Percentiles rank a stretch among this genome's conserved stretches.
Conservation (phyloP, 1,140 invertebrate genomes). For the Copidosoma floridanum region DNA sequence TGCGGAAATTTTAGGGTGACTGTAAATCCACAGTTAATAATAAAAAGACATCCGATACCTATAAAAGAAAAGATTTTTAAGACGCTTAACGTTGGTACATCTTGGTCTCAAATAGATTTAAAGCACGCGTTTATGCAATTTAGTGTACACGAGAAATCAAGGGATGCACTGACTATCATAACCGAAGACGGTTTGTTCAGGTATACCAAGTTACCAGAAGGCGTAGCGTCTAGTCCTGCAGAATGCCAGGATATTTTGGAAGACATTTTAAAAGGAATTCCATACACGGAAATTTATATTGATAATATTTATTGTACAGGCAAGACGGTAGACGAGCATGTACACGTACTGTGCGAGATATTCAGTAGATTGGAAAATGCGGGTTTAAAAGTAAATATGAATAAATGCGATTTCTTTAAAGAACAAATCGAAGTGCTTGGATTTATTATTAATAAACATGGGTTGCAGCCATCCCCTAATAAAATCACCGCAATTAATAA, state of each 20-base stretch:
- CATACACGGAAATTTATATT: conserved; percentile 33
- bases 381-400: conserved; percentile 10
- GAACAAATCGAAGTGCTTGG: conserved; percentile 25
- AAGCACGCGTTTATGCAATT: conserved; percentile 20
- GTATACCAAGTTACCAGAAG: conserved; percentile 14
- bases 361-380: conserved; percentile 10
- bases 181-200: conserved; percentile 20
- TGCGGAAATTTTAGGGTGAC: conserved; percentile 48
- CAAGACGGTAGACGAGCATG: conserved; percentile 22
- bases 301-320: conserved; percentile 34
- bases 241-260: conserved; percentile 13
- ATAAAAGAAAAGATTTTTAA: conserved; percentile 26
- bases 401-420: conserved; percentile 24
- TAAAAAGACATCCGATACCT: conserved; percentile 30
- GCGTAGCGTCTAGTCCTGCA: conserved; percentile 4
- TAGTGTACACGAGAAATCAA: conserved; percentile 7
- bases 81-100: not conserved
- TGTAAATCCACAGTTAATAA: conserved; percentile 28
- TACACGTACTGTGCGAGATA: not conserved
- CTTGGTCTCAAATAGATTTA: conserved; percentile 18
- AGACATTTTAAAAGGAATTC: conserved; percentile 24
- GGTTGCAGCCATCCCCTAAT: not conserved
- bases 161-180: too few species aligned
- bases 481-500: conserved; percentile 31
- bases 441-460: not conserved